Conservation (phyloP, 2,888 invertebrate genomes). For the Mantis religiosa region DNA sequence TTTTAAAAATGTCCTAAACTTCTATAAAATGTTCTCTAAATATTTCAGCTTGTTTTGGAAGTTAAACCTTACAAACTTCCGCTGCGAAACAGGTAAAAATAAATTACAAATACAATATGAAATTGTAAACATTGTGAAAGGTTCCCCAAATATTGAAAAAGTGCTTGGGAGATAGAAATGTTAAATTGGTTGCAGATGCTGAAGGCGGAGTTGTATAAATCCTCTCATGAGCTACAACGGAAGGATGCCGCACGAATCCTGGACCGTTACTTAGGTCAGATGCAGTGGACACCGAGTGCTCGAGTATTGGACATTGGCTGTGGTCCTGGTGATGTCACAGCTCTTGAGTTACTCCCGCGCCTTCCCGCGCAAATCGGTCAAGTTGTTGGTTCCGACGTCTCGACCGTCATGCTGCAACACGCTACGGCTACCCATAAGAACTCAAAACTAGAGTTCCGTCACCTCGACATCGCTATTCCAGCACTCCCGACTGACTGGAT, state of each 20-base stretch:
- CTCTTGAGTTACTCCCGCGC: slow-evolving; percentile 56
- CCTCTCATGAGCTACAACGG: slow-evolving; percentile 63
- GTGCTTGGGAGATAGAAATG: neutral
- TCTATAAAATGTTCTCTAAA: no score
- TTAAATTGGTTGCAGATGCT: slow-evolving; percentile 46
- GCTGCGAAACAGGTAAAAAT: no score
- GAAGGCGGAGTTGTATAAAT: slow-evolving; percentile 63
- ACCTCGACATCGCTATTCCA: slow-evolving; percentile 55
- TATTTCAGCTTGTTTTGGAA: no score
- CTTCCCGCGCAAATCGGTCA: slow-evolving; percentile 51
- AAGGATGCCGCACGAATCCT: slow-evolving; percentile 61
- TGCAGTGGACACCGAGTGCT: slow-evolving; percentile 38
- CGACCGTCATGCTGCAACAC: slow-evolving; percentile 59
- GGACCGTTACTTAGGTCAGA: slow-evolving; percentile 54
- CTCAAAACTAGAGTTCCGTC: slow-evolving; percentile 43
- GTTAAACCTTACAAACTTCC: no score
- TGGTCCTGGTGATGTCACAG: slow-evolving; percentile 67
- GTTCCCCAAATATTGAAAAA: no score
- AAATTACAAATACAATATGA: no score
- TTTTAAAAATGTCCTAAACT: no score
- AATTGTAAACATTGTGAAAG: no score
- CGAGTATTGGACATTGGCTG: slow-evolving; percentile 63
- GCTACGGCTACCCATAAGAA: slow-evolving; percentile 53
- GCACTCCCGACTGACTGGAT: slow-evolving; percentile 43
- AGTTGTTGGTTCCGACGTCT: slow-evolving; percentile 65